Base-by-base conservation (phyloP, 2,797 vertebrate genomes). In the Antrozous pallidus region DNA sequence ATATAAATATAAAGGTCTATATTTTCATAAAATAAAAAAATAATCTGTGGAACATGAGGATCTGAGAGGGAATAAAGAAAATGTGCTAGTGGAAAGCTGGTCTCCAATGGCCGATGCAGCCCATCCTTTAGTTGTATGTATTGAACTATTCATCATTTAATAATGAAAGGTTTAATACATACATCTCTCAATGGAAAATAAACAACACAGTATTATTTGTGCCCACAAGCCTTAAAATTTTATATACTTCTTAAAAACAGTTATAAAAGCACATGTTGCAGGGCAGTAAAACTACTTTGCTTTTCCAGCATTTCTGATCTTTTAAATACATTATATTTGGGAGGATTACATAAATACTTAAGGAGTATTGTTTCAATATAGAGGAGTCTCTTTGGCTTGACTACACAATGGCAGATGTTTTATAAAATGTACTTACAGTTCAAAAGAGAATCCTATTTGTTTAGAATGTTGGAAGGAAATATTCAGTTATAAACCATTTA, bases 151-250 rank as follows among this genome's bases (percentile, higher is more conserved):
- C 24, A 69, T 56, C 51, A 93, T 58, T 54, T 33, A 95, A 74
- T 96, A 91, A 91, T 94, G 70, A 93, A 88, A 91, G 8, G 75
- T 95, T 94, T 40, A 94, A 33, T 71, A 40, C 12, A 58, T 84
- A 10, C 11, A 22, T 65, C 38, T 90, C 31, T 91, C 67, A 91
- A 0, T 90, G n/a, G 63, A 87, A 73, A 67, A 94, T 87, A 84
- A 58, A 51, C 1, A n/a, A n/a, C n/a, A n/a, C 8, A 33, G 24
- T 56, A 42, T 85, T 77, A 88, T 93, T 90, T 90, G 79, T 95
- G 31, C 4, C 49, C 5, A 1, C n/a, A 78, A 69, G 7, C 75
- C 51, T 84, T 96, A n/a, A 90, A 84, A 90, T 84, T 92, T 94
- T 96, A 92, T 67, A 12, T 88, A 85, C 88, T 88, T 71, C 67